Evolutionary conservation across 2,888 invertebrate genomes (phyloP), one percentile per base, ranked within the genome.

Genomic region (Azorinus chamasolen): DNA sequence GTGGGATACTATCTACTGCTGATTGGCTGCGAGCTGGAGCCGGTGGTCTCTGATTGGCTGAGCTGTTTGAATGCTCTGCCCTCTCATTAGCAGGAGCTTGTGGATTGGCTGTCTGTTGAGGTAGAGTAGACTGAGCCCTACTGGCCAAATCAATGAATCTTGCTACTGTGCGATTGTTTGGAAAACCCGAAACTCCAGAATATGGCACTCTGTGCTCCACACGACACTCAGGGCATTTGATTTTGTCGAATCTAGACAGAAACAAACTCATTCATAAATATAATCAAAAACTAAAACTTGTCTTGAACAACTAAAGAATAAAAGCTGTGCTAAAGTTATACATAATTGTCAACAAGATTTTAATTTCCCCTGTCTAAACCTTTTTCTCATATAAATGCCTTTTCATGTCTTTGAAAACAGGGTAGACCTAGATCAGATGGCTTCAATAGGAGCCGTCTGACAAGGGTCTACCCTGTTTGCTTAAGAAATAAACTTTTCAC

Each of bases 131-230:
- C 18, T 27, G 62, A 20, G 76, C 37, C 37, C 97, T 96, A 92
- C 97, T 96, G 92, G 98, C 98, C 72, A 99, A 95, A 92, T 98
- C 98, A 90, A 99, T 95, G 94, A 99, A 99, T 88, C 98, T 95
- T 93, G 97, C 97, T 57, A 99, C 95, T 73, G 98, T 99, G 45
- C 98, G 97, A 94, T 99, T 99, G 92, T 97, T 98, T 62, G 98
- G 98, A 93, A 97, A 98, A 78, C 97, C 97, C 92, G 97, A 96
- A 5, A 97, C 96, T 50, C 98, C 98, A 18, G 84, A 94, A 97
- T 97, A 97, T 51, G 98, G 98, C 91, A 98, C 97, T 87, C 98
- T 95, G 94, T 98, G 98, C 94, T 98, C 98, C 72, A 98, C 97
- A 79, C 98, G 96, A 93, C 99, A 99, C 95, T 99, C 98, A 92